Evolutionary conservation across 2,113 vertebrate genomes (phyloP), one percentile per base, ranked within the genome.

Genomic region (cattle (Bos taurus)): DNA sequence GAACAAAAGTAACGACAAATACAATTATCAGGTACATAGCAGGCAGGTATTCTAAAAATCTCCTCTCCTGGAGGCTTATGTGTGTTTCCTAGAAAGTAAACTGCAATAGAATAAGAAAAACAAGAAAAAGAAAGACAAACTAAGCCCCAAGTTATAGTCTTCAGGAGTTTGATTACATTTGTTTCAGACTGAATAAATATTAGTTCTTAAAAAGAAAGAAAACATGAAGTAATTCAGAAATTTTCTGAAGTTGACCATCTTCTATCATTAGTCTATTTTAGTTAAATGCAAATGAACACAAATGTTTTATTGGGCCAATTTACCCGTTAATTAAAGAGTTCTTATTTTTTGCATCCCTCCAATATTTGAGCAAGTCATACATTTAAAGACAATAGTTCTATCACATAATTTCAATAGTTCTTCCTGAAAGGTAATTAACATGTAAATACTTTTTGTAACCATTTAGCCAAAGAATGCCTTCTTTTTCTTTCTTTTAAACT

Each of bases 291-390:
- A 96, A 95, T 90, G n/a, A 95, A 52, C 54, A 94, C 81, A 90
- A 92, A 82, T 95, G 60, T 93, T 59, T 83, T 84, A 2, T 92
- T 88, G n/a, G 26, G 23, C 26, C 10, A 96, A 74, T 90, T 95
- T 96, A 96, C 60, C 36, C 88, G 13, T 94, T 96, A 88, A 93
- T 97, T 87, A 96, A 91, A 81, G 33, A 62, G 54, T 56, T 54
- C 14, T 62, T 71, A 43, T 48, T 71, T 94, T 96, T 93, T 89
- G 46, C 71, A 71, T 89, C 46, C 36, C 26, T 80, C 56, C 12
- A 84, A 48, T 87, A 90, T 62, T 80, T 74, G 17, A 71, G 94
- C 36, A 81, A 59, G 52, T 2, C 57, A 91, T 33, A 26, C 48
- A 74, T 60, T 96, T 94, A 95, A 74, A 84, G 62, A 36, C 57